Conservation (phyloP, 2,113 vertebrate genomes). For the Anolis carolinensis region DNA sequence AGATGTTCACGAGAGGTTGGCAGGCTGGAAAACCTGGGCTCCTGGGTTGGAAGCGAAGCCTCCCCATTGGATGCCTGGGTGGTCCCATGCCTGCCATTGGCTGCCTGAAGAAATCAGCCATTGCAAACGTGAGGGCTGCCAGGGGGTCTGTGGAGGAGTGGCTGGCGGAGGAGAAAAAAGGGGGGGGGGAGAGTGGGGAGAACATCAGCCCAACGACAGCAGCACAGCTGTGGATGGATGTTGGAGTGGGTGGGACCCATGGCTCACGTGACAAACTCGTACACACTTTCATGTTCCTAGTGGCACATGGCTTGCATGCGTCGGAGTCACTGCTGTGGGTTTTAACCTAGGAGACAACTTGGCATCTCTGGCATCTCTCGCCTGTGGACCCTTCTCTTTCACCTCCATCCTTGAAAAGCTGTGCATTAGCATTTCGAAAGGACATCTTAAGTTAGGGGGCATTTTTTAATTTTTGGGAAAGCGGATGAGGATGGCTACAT, state of each 20-base stretch:
- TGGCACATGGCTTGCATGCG: background rate
- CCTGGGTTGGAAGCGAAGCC: background rate
- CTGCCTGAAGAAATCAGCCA: background rate
- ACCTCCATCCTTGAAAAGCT: background rate
- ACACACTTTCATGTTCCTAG: background rate
- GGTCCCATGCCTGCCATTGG: background rate
- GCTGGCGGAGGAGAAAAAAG: background rate
- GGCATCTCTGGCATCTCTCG: too few relatives aligned
- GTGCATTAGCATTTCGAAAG: background rate
- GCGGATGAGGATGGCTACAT: too few relatives aligned
- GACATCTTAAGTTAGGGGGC: too few relatives aligned
- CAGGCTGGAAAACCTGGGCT: background rate
- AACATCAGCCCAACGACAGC: background rate
- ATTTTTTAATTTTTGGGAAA: background rate
- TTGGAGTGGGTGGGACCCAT: background rate
- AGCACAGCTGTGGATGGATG: slow-evolving; percentile 1
- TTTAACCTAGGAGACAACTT: too few relatives aligned
- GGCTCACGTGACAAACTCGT: background rate
- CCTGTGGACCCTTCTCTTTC: background rate
- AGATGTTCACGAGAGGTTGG: too few relatives aligned
- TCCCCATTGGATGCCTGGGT: background rate
- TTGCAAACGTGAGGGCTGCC: background rate
- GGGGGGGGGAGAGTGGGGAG: background rate
- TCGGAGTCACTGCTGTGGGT: too few relatives aligned
- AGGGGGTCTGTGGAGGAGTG: background rate